Conservation (phyloP, 2,797 vertebrate species). For the Chrosomus eos region DNA sequence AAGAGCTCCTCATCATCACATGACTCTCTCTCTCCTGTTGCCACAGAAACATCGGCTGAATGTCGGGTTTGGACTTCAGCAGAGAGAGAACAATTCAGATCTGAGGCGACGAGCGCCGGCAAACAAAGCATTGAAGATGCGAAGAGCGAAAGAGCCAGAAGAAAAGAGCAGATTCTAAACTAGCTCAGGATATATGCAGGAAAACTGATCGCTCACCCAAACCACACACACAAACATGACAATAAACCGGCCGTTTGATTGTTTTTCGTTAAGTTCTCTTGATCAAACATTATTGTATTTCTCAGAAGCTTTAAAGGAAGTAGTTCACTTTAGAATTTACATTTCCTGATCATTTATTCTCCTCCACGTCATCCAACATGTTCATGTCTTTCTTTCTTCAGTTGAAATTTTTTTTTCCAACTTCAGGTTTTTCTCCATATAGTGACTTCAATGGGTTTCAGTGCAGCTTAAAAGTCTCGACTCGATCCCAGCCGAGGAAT, state of each 20-base stretch:
- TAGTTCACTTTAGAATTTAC: too few relatives aligned
- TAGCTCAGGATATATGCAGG: background rate
- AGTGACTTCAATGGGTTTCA: too few relatives aligned
- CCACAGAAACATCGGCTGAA: conserved; percentile 63
- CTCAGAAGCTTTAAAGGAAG: background rate
- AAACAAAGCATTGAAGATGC: background rate
- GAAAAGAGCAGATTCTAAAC: background rate
- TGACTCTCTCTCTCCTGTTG: conserved; percentile 62
- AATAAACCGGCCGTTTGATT: too few relatives aligned
- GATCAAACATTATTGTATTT: background rate
- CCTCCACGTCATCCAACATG: too few relatives aligned
- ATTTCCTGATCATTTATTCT: too few relatives aligned
- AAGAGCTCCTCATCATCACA: conserved; percentile 46
- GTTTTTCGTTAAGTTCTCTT: too few relatives aligned
- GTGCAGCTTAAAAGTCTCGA: too few relatives aligned
- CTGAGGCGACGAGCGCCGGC: background rate
- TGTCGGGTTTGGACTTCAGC: conserved; percentile 56
- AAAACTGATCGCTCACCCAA: background rate
- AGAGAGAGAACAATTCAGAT: conserved; percentile 22
- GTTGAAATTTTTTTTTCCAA: too few relatives aligned
- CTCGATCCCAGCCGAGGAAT: too few relatives aligned
- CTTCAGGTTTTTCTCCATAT: too few relatives aligned
- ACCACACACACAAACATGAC: too few relatives aligned
- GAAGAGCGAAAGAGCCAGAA: background rate
- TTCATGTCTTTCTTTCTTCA: too few relatives aligned